Evolutionary conservation across 2,797 vertebrate species (phyloP).

Genomic region (Protosalanx chinensis): DNA sequence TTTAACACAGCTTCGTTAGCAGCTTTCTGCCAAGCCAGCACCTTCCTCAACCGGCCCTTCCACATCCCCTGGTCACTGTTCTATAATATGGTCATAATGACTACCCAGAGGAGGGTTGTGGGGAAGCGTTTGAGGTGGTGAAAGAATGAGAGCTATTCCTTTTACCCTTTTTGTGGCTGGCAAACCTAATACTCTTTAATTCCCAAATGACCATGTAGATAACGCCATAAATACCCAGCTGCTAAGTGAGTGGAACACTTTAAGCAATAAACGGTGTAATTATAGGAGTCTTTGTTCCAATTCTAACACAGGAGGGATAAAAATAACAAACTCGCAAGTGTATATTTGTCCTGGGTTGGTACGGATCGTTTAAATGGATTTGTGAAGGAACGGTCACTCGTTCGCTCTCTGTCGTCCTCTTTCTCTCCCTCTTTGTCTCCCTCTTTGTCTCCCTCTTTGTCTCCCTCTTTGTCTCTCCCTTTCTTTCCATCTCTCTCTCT

Average conservation of each 20-base stretch:
- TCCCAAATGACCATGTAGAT: slow-evolving; percentile 58
- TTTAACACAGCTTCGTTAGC: slow-evolving; percentile 36
- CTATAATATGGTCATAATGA: slow-evolving; percentile 12
- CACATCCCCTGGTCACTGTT: slow-evolving; percentile 22
- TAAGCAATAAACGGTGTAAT: slow-evolving; percentile 58
- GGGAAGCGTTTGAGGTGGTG: slow-evolving; percentile 28
- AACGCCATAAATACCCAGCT: slow-evolving; percentile 55
- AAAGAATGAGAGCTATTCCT: slow-evolving; percentile 39
- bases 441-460: background rate
- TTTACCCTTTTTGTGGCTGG: slow-evolving; percentile 53
- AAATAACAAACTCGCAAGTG: slow-evolving; percentile 45
- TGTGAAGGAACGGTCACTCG: slow-evolving; percentile 1
- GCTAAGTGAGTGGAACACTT: slow-evolving; percentile 55
- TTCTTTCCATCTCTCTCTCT: background rate
- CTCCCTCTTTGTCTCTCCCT: background rate
- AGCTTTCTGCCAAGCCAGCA: slow-evolving; percentile 20
- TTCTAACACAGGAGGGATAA: slow-evolving; percentile 39
- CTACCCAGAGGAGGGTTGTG: slow-evolving; percentile 1
- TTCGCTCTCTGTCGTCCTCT: background rate
- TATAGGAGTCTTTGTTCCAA: slow-evolving; percentile 47
- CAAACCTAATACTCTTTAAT: slow-evolving; percentile 52
- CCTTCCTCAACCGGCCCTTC: slow-evolving; percentile 4
- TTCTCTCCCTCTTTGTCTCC: background rate
- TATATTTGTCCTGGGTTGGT: slow-evolving; percentile 24
- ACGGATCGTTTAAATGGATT: slow-evolving; percentile 5